A percentile compares a stretch with the other conserved stretches of the same genome.
These are phyloP conservation scores for Xiphydria camelus DNA, from an alignment of 2,888 invertebrate species.

Conservation along the genomic window DNA sequence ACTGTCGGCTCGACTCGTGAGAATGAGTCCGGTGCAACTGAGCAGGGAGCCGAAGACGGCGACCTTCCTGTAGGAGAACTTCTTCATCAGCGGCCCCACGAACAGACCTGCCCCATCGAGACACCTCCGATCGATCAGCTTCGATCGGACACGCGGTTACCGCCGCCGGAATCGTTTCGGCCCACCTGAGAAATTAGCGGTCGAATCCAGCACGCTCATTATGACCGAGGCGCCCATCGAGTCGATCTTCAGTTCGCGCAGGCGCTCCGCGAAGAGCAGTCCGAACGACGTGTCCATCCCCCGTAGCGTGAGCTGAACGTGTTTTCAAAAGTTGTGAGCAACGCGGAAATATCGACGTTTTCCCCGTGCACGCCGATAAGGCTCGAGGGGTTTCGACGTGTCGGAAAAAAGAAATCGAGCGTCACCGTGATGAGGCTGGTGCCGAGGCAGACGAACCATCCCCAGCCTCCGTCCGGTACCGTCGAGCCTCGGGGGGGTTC, in stretches of 20 bases:
- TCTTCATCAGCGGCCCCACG: conserved; percentile 75
- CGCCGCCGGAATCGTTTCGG: too few species aligned
- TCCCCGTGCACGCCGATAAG: not conserved
- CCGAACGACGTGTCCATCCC: conserved; percentile 82
- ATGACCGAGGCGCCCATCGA: conserved; percentile 77
- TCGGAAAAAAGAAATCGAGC: too few species aligned
- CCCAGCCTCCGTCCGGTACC: conserved; percentile 85
- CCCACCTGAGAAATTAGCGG: conserved; percentile 73
- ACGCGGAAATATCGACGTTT: too few species aligned
- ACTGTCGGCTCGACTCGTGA: conserved; percentile 71
- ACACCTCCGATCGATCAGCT: too few species aligned
- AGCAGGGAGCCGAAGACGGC: conserved; percentile 69
- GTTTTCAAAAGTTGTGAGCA: too few species aligned
- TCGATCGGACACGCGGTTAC: too few species aligned
- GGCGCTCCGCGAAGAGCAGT: conserved; percentile 74
- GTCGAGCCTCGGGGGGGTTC: conserved; percentile 37
- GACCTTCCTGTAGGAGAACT: conserved; percentile 74
- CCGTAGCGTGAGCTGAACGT: conserved; percentile 74
- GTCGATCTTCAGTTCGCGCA: conserved; percentile 70
- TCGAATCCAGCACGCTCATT: conserved; percentile 75
- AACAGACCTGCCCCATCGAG: conserved; percentile 62
- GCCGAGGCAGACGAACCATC: conserved; percentile 83
- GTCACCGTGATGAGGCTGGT: conserved; percentile 82
- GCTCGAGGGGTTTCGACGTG: too few species aligned
- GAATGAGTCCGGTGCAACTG: conserved; percentile 68